Percentiles rank a stretch among this genome's conserved stretches.
Conservation (phyloP, 2,888 invertebrate species). For the Acleris cristana region DNA sequence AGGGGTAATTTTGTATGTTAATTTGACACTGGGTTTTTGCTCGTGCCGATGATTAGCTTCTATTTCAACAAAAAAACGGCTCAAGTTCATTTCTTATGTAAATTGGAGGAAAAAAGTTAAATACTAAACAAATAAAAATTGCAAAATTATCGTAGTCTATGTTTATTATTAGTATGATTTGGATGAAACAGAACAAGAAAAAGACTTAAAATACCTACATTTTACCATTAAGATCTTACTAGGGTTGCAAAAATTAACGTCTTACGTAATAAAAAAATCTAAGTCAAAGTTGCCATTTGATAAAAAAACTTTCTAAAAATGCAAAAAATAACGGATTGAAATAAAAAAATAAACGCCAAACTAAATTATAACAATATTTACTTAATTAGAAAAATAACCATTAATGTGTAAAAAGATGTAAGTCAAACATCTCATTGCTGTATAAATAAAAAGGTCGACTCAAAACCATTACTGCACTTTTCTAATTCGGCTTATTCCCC, state of each 20-base stretch:
- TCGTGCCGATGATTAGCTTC: constrained; percentile 6
- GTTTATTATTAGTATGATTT: too few species aligned
- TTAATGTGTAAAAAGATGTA: neutral
- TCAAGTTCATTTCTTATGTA: neutral
- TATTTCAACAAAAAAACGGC: neutral
- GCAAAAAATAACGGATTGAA: neutral
- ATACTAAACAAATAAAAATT: neutral
- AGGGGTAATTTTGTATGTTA: constrained; percentile 59
- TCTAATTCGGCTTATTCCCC: constrained; percentile 61
- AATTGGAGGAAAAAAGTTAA: neutral
- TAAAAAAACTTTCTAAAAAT: neutral
- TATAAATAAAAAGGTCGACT: constrained; percentile 45
- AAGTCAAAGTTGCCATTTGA: too few species aligned
- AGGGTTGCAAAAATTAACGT: too few species aligned
- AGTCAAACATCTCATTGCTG: constrained; percentile 7
- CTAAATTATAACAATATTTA: too few species aligned
- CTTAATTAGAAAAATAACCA: too few species aligned
- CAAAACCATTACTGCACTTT: constrained; percentile 48
- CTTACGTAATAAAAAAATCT: too few species aligned
- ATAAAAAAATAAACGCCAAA: neutral
- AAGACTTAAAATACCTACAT: too few species aligned
- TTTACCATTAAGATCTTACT: too few species aligned
- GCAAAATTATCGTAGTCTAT: too few species aligned
- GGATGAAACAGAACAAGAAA: too few species aligned
- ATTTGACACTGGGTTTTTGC: constrained; percentile 46